Conservation (phyloP, 1,140 invertebrate genomes). For the Conus ventricosus region DNA sequence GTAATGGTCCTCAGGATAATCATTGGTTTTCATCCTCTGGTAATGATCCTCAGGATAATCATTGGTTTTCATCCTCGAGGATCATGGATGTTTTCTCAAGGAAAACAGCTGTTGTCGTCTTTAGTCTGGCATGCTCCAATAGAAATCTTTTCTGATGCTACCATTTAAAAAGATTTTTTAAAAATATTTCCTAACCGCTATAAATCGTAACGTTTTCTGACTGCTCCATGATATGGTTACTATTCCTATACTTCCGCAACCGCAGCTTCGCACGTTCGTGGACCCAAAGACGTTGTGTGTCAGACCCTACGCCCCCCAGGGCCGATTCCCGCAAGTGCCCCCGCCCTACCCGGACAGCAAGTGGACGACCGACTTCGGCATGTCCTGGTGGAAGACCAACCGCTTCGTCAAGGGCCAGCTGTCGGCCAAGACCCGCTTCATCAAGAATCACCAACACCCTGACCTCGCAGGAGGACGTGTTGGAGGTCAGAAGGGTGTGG, state of each 20-base stretch:
- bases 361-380: constrained; percentile 73
- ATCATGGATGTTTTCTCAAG: no score
- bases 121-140: no score
- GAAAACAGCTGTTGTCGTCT: no score
- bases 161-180: no score
- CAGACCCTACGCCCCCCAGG: constrained; percentile 74
- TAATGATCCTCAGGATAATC: no score
- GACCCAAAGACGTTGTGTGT: constrained; percentile 73
- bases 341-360: constrained; percentile 70
- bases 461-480: constrained; percentile 77
- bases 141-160: no score
- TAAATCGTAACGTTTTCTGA: no score
- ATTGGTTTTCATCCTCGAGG: no score
- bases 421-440: constrained; percentile 81
- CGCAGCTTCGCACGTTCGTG: constrained; percentile 72
- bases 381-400: constrained; percentile 85
- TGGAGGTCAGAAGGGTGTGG: constrained; percentile 72
- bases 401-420: constrained; percentile 81
- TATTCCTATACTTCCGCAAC: constrained; percentile 14
- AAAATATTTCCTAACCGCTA: no score
- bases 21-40: no score
- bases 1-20: no score
- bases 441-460: constrained; percentile 86
- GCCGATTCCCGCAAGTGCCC: constrained; percentile 74
- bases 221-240: no score